Base-by-base conservation (phyloP, 2,797 vertebrate species). In the Esox masquinongy region DNA sequence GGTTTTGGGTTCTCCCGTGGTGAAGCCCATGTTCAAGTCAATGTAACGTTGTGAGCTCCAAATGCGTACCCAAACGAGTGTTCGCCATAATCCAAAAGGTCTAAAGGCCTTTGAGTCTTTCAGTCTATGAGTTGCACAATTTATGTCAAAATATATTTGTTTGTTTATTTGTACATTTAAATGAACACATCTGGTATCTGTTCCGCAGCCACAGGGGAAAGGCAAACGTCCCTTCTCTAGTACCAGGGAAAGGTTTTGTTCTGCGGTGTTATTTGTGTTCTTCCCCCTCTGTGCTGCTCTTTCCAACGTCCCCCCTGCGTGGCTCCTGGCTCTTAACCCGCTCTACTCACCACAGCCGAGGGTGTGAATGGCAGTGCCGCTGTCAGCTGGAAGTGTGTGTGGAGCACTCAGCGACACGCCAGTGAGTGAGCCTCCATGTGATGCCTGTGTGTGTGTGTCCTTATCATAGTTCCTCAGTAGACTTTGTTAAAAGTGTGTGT, bases 241-340 rank as follows among this genome's bases (percentile, higher is more conserved):
- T 77, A 68, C 73, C 72, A 74, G 77, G 73, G 81, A 3, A 87
- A 89, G 85, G 84, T 89, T 83, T 85, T 59, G 70, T 80, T 77
- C 75, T 78, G 76, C 1, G 15, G 78, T 19, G 5, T 53, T 63
- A 6, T 82, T 75, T 73, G 75, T 74, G 80, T 59, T 74, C 68
- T 79, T 15, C 72, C 76, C 14, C 72, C 76, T 69, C 80, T 81
- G 64, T 76, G 83, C 68, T 86, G 77, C 80, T 88, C 74, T 83
- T 80, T 84, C 86, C 83, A 82, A 86, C 84, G 83, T 80, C 72
- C 77, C 79, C 39, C 83, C 82, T 75, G 79, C 84, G 74, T 6
- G 78, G 71, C 82, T 85, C 72, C 82, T 78, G 73, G 70, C 74
- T 67, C 82, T 50, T 71, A 67, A 75, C 76, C 76, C 72, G 81